Conservation (phyloP, 2,797 vertebrate genomes). For the Toxotes lorentzi region DNA sequence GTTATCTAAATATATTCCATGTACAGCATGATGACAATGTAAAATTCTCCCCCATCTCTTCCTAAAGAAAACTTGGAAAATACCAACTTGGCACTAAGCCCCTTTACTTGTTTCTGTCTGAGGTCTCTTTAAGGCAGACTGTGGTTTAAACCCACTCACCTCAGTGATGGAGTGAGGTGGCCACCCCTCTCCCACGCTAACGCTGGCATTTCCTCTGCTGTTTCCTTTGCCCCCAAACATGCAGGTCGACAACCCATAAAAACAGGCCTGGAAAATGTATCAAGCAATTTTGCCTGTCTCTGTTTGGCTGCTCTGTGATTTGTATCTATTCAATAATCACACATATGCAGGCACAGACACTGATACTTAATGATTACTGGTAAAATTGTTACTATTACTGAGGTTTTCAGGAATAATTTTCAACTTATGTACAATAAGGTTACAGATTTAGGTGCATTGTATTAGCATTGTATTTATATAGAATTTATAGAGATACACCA, state of each 20-base stretch:
- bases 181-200: conserved; percentile 67
- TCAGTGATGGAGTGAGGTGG: conserved; percentile 66
- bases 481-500: no score
- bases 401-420: no score
- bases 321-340: conserved; percentile 24
- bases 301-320: conserved; percentile 25
- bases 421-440: no score
- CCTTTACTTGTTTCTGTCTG: conserved; percentile 30
- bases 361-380: conserved; percentile 2
- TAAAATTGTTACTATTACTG: not conserved
- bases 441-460: no score
- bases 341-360: conserved; percentile 12
- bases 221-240: conserved; percentile 71
- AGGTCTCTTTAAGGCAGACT: conserved; percentile 67
- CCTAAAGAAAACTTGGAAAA: conserved; percentile 22
- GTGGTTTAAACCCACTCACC: conserved; percentile 75
- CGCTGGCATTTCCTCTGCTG: conserved; percentile 74
- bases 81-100: not conserved
- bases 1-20: conserved; percentile 1
- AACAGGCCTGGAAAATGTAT: conserved; percentile 69
- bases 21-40: not conserved
- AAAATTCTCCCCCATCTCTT: not conserved
- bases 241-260: conserved; percentile 57
- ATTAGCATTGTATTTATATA: no score
- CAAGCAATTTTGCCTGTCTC: conserved; percentile 29